Evolutionary conservation across 2,797 vertebrate species (phyloP), one percentile per base, ranked within the genome.

Genomic region (Myripristis jacobus): DNA sequence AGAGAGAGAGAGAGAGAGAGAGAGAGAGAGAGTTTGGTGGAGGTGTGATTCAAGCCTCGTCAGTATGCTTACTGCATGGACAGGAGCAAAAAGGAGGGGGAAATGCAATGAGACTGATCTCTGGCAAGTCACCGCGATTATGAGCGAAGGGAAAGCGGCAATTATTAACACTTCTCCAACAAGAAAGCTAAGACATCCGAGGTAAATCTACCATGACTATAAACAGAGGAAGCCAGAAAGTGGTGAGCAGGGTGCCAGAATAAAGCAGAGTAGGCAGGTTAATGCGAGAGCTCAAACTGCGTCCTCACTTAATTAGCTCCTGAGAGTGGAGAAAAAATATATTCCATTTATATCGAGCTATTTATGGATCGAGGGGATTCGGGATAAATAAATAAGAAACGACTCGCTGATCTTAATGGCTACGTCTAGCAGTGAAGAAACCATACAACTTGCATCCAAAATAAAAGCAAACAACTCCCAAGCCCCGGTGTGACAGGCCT

Each of bases 181-280:
- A 25, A 57, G 56, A 67, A 64, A 57, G 68, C 81, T 65, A 72
- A 61, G 66, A 84, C 71, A 86, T 83, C 31, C 57, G 75, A 66
- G 77, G 44, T 70, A 77, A 77, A 90, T 89, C 70, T 71, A 69
- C 73, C 79, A 38, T 75, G 77, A 83, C 79, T 72, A 77, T 66
- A 79, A 89, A 82, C 73, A 74, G 67, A 85, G 73, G 47, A 25
- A 57, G 27, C 43, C 25, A 27, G 56, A 75, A 57, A 70, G 82
- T 66, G 70, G 27, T 18, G 60, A 81, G 46, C 43, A 43, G 12
- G 48, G 44, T 3, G 58, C 10, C 70, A 72, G 66, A 59, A 82
- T 76, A 66, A 80, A 71, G 73, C 79, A 70, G 66, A 75, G 67
- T 70, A 81, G 80, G 79, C 83, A 84, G 79, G 79, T 87, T 82